Evolutionary conservation across 2,113 vertebrate species (phyloP), one percentile per base, ranked within the genome.

Genomic region (Eudyptes chrysolophus): DNA sequence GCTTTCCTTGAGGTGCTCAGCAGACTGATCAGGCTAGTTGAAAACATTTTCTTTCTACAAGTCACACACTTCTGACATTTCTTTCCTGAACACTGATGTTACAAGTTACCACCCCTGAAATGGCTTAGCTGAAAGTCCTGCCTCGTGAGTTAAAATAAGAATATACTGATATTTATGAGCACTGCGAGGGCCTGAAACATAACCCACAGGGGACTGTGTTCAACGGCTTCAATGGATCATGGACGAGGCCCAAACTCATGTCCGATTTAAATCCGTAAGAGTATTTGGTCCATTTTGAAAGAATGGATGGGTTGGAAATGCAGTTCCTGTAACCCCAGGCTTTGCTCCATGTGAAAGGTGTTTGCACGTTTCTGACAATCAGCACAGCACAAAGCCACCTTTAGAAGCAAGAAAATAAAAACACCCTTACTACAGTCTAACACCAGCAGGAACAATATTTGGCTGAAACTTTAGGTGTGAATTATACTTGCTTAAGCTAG

Each of bases 241-340:
- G 30, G 32, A 44, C 26, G 44, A 88, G 42, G 40, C 51, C 52
- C 89, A 83, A 69, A 70, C 32, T 62, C 6, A 12, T 40, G n/a
- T 55, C 54, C 49, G 27, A 30, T 40, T 69, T 64, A 94, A 96
- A 83, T 54, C 72, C 1, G 0, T 79, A 55, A 29, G 85, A 95
- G 46, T 54, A 95, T 94, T 97, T 92, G 72, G 97, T 97, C 85
- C 90, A 77, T 68, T 96, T 94, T 79, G 85, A 85, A 94, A 96
- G 68, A 75, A 75, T 44, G 38, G 16, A 70, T 89, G 66, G 40
- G 72, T 44, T 84, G 80, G 44, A 96, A 96, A 94, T 30, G 87
- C n/a, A 92, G 75, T 40, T 88, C 38, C 60, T 57, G 49, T 87
- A 81, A 74, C 32, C 38, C 55, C 17, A 94, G 84, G 71, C 44